Conservation (phyloP, 1,140 invertebrate genomes). For the Galendromus occidentalis region DNA sequence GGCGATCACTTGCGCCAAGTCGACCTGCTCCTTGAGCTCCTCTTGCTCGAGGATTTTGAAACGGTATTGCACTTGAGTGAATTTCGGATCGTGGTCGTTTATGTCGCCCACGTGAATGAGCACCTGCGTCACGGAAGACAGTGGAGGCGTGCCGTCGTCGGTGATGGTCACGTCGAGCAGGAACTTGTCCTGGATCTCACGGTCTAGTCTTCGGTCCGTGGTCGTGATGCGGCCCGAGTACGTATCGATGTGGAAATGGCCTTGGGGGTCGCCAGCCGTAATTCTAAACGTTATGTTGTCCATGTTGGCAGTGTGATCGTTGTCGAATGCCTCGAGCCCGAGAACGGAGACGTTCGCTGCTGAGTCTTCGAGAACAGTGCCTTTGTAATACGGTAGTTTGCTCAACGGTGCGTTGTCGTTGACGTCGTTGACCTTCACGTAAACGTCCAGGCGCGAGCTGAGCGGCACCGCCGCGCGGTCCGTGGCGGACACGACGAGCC, state of each 20-base stretch:
- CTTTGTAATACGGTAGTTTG: slow-evolving; percentile 59
- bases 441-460: slow-evolving; percentile 62
- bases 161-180: slow-evolving; percentile 24
- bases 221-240: slow-evolving; percentile 32
- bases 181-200: slow-evolving; percentile 25
- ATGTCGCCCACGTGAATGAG: slow-evolving; percentile 17
- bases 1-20: slow-evolving; percentile 47
- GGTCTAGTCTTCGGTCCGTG: slow-evolving; percentile 16
- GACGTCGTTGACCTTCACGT: slow-evolving; percentile 62
- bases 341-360: slow-evolving; percentile 47
- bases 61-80: slow-evolving; percentile 14
- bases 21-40: slow-evolving; percentile 11
- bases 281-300: slow-evolving; percentile 51
- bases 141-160: slow-evolving; percentile 16
- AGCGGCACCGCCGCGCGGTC: slow-evolving; percentile 70
- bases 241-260: slow-evolving; percentile 66
- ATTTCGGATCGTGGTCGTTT: slow-evolving; percentile 19
- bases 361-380: slow-evolving; percentile 59
- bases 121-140: slow-evolving; percentile 17
- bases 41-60: slow-evolving; percentile 16
- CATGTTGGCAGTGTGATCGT: slow-evolving; percentile 29
- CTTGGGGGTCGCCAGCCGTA: slow-evolving; percentile 68
- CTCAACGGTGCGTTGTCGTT: slow-evolving; percentile 86
- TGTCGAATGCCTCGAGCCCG: slow-evolving; percentile 47
- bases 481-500: slow-evolving; percentile 76